A percentile compares a stretch with the other conserved stretches of the same genome.
phyloP scores from a whole-genome alignment of 2,113 vertebrate species.

The Bagarius yarrelli region DNA sequence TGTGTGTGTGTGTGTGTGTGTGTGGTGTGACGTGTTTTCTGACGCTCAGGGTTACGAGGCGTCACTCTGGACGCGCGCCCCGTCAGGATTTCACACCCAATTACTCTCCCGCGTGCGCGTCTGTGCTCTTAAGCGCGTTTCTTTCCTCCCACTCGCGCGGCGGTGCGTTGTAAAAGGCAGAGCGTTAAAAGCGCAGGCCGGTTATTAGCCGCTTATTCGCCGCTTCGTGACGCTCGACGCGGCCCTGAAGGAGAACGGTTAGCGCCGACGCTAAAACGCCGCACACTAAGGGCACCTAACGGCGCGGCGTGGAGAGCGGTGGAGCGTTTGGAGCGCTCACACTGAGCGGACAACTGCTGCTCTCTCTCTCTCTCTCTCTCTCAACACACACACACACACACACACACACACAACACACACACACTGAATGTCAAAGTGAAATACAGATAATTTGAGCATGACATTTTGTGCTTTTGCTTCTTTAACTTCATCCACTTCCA shows the following conservation, averaged over 20 bases:
- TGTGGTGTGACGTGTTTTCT: too few relatives aligned
- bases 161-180: conserved; percentile 30
- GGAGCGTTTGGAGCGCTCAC: conserved; percentile 11
- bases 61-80: conserved; percentile 55
- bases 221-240: too few relatives aligned
- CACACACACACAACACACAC: too few relatives aligned
- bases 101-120: conserved; percentile 62
- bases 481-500: conserved; percentile 23
- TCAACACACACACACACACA: too few relatives aligned
- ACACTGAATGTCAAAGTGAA: conserved; percentile 52
- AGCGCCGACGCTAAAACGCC: conserved; percentile 13
- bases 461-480: conserved; percentile 35
- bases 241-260: conserved; percentile 44
- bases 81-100: conserved; percentile 60
- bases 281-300: conserved; percentile 13
- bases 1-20: background rate
- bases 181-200: conserved; percentile 51
- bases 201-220: conserved; percentile 51
- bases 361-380: too few relatives aligned
- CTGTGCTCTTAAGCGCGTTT: conserved; percentile 44
- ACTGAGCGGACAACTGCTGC: conserved; percentile 6
- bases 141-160: conserved; percentile 51
- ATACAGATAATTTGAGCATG: conserved; percentile 48
- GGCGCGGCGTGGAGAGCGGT: too few relatives aligned
- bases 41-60: conserved; percentile 49